Base-by-base conservation (phyloP, 2,113 vertebrate genomes). In the Onychostruthus taczanowskii region DNA sequence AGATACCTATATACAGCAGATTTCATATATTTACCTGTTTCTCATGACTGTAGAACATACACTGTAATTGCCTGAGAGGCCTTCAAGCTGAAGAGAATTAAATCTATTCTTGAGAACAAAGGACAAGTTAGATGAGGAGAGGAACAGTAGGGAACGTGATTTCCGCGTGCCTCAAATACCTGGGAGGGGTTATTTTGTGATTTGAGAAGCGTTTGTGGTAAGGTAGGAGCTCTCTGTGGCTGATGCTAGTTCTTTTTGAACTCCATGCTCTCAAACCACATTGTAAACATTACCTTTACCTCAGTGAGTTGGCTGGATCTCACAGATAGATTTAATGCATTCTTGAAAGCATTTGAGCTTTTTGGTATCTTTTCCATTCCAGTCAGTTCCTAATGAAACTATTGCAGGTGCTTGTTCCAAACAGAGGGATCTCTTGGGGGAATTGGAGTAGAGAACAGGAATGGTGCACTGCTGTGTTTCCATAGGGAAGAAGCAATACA, bases 261-360 rank as follows among this genome's bases (percentile, higher is more conserved):
- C 74, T 77, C 80, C 3, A 0, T 62, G 30, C 80, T 87, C 90
- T 92, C 35, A 86, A 92, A 81, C 81, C 77, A 77, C 59, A 23
- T 28, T 92, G 88, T 93, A 75, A 76, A 87, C 16, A 4, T 70
- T 78, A 56, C 85, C 91, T 87, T 85, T 85, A 43, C 89, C 26
- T 37, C 90, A 80, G 90, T 83, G 77, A 74, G 30, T 75, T 97
- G 97, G 79, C 92, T 59, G 13, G 49, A 72, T 93, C 94, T 96
- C 94, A 73, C 13, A 66, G 70, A 53, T 77, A 14, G 39, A 73
- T 70, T 86, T 75, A 73, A 58, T 91, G 94, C n/a, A 44, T 95
- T 97, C 96, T 83, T 96, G 52, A 87, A 95, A 94, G 83, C 67
- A 24, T 95, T 72, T 93, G 61, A 78, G 68, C 70, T 85, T 72